A percentile compares a stretch with the other conserved stretches of the same genome.
These are phyloP conservation scores for Brienomyrus brachyistius DNA, from an alignment of 2,113 vertebrate genomes.

Conservation along the genomic window DNA sequence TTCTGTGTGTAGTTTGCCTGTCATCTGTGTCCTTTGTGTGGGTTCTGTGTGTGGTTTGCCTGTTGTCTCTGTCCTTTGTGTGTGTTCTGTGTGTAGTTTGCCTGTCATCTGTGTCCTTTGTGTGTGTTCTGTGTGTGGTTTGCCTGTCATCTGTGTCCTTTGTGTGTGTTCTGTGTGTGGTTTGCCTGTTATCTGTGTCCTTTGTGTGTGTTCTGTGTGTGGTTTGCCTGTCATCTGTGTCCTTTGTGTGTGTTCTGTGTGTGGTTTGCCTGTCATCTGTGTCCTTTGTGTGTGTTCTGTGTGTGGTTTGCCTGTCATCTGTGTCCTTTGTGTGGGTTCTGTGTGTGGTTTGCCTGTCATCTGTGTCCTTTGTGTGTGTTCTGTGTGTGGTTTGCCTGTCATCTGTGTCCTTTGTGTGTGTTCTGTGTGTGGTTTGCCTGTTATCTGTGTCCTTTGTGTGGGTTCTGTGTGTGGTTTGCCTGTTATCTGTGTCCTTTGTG, in stretches of 20 bases:
- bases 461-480: not conserved
- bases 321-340: not conserved
- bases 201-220: not conserved
- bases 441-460: not conserved
- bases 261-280: not conserved
- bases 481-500: not conserved
- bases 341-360: not conserved
- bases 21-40: not conserved
- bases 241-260: not conserved
- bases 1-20: not conserved
- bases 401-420: not conserved
- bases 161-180: not conserved
- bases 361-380: not conserved
- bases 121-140: not conserved
- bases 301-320: not conserved
- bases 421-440: not conserved
- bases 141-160: too few species aligned
- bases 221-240: not conserved
- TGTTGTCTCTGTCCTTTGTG: not conserved
- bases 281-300: not conserved
- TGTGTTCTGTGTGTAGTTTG: not conserved
- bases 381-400: not conserved
- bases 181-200: not conserved
- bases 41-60: not conserved
- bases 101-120: not conserved